Conservation (phyloP, 2,113 vertebrate species). For the Romanogobio albipinnatus region DNA sequence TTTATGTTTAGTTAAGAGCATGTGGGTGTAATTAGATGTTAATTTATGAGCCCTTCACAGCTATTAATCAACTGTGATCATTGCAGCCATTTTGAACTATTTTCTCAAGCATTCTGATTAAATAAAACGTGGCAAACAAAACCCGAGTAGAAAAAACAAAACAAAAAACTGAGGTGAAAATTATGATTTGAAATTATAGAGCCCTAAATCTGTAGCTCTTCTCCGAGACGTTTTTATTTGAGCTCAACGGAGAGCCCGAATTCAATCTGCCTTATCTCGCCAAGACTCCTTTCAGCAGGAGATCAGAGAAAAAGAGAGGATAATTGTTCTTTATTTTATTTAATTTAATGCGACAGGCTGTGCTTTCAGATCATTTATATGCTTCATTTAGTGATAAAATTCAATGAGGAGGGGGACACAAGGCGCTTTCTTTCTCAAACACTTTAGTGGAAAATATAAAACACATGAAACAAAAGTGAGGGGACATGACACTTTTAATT, state of each 20-base stretch:
- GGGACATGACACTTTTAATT: slow-evolving; percentile 71
- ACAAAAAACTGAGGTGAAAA: slow-evolving; percentile 71
- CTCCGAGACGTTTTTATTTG: slow-evolving; percentile 75
- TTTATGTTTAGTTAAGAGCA: slow-evolving; percentile 43
- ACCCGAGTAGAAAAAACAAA: slow-evolving; percentile 62
- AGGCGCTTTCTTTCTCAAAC: slow-evolving; percentile 67
- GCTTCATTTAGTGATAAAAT: slow-evolving; percentile 92
- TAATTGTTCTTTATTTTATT: slow-evolving; percentile 91
- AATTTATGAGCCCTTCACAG: slow-evolving; percentile 56
- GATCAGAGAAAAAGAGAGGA: slow-evolving; percentile 83
- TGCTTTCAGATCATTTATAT: slow-evolving; percentile 90
- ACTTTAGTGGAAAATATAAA: slow-evolving; percentile 69
- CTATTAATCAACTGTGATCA: slow-evolving; percentile 61
- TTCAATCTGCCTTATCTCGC: slow-evolving; percentile 87
- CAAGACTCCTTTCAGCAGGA: slow-evolving; percentile 82
- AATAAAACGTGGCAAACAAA: slow-evolving; percentile 54
- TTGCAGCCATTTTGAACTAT: slow-evolving; percentile 52
- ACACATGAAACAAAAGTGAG: slow-evolving; percentile 65
- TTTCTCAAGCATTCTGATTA: slow-evolving; percentile 40
- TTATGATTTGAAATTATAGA: slow-evolving; percentile 78
- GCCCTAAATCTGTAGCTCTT: slow-evolving; percentile 72
- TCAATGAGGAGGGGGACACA: slow-evolving; percentile 75
- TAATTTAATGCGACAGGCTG: slow-evolving; percentile 86
- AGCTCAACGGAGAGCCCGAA: slow-evolving; percentile 75
- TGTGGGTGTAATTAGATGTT: slow-evolving; percentile 55